These are phyloP conservation scores for Chelmon rostratus DNA, from an alignment of 2,797 vertebrate species.

Conservation along the genomic window DNA sequence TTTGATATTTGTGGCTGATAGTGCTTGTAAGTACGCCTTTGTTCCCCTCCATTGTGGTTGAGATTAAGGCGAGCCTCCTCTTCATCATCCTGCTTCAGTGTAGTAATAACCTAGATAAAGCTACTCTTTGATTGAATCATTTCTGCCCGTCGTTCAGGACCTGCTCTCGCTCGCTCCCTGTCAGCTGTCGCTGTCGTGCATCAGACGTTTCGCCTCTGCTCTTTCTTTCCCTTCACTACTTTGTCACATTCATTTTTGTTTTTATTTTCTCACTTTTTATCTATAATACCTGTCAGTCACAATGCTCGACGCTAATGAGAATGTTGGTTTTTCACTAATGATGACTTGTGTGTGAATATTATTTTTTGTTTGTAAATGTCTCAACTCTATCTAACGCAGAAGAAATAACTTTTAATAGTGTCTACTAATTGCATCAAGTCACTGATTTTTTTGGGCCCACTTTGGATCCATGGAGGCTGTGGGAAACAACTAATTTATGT, in stretches of 20 bases:
- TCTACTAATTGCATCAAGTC: slow-evolving; percentile 32
- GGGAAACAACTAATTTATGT: slow-evolving; percentile 32
- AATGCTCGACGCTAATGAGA: slow-evolving; percentile 73
- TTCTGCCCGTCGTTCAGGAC: slow-evolving; percentile 75
- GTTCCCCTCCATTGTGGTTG: slow-evolving; percentile 86
- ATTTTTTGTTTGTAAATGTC: slow-evolving; percentile 54
- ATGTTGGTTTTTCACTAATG: slow-evolving; percentile 61
- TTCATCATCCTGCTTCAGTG: slow-evolving; percentile 87
- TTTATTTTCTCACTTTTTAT: slow-evolving; percentile 60
- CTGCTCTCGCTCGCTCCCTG: slow-evolving; percentile 54
- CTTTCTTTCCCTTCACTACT: slow-evolving; percentile 46
- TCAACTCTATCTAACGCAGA: slow-evolving; percentile 32
- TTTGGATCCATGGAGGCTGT: slow-evolving; percentile 21
- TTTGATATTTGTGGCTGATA: slow-evolving; percentile 91
- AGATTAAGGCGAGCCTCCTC: slow-evolving; percentile 89
- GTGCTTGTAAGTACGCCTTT: slow-evolving; percentile 88
- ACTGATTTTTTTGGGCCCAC: slow-evolving; percentile 32
- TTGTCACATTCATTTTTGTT: slow-evolving; percentile 51
- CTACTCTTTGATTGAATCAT: slow-evolving; percentile 89
- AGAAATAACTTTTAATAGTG: slow-evolving; percentile 35
- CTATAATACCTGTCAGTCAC: slow-evolving; percentile 85
- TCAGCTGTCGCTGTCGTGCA: slow-evolving; percentile 71
- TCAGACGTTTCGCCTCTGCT: slow-evolving; percentile 52
- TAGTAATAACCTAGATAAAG: slow-evolving; percentile 89
- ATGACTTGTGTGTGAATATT: slow-evolving; percentile 56